These are phyloP conservation scores for Peromyscus polionotus DNA, from an alignment of 2,113 vertebrate species.

Conservation along the genomic window DNA sequence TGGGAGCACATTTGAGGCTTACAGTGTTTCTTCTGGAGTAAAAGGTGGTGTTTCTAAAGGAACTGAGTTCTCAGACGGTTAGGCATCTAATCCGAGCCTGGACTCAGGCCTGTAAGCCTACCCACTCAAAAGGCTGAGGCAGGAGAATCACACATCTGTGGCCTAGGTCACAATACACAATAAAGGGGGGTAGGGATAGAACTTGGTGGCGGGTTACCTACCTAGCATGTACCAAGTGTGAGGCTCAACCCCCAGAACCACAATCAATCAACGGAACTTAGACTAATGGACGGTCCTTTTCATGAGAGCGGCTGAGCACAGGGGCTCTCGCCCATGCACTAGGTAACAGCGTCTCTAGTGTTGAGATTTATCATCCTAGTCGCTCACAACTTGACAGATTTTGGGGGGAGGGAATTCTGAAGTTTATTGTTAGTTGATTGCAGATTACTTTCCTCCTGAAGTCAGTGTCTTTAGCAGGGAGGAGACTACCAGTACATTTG, in stretches of 20 bases:
- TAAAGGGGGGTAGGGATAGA: background rate
- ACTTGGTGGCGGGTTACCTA: background rate
- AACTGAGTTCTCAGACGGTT: constrained; percentile 37
- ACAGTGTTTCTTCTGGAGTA: constrained; percentile 3
- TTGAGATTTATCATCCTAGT: background rate
- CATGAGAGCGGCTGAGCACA: constrained; percentile 34
- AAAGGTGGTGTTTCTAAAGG: constrained; percentile 44
- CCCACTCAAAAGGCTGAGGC: background rate
- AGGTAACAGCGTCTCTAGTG: background rate
- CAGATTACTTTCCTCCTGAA: constrained; percentile 62
- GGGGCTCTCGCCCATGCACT: background rate
- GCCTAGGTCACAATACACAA: background rate
- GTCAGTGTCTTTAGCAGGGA: constrained; percentile 51
- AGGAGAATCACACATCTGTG: background rate
- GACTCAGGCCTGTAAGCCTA: background rate
- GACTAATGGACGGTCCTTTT: constrained; percentile 13
- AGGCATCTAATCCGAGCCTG: background rate
- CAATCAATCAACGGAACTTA: background rate
- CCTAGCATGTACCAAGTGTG: background rate
- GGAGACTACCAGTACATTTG: constrained; percentile 71
- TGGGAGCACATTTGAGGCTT: background rate
- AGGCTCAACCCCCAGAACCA: background rate
- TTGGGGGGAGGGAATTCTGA: background rate
- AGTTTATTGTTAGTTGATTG: constrained; percentile 62
- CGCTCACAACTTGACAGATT: constrained; percentile 43